phyloP scores from a whole-genome alignment of 1,140 invertebrate genomes.

The Platyscapa corneri region DNA sequence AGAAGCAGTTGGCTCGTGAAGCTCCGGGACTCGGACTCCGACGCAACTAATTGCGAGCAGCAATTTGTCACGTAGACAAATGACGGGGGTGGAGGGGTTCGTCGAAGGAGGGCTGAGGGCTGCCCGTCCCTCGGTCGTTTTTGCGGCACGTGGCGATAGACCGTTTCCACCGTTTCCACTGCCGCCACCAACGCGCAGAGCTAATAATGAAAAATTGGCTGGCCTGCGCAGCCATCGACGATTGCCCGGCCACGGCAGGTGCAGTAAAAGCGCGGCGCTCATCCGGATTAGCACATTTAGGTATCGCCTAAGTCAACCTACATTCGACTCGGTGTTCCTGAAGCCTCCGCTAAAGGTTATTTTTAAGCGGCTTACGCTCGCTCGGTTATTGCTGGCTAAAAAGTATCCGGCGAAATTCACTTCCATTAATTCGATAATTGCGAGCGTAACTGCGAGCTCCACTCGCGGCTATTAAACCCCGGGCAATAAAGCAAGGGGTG shows the following conservation, averaged over 20 bases:
- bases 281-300: no score
- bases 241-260: no score
- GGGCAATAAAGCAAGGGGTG: no score
- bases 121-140: neutral
- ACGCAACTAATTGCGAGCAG: constrained; percentile 68
- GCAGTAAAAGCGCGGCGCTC: no score
- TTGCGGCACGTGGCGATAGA: neutral
- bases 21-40: constrained; percentile 28
- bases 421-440: neutral
- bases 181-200: neutral
- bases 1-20: neutral
- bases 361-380: neutral
- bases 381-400: neutral
- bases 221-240: neutral
- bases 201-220: neutral
- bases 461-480: neutral
- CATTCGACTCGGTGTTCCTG: neutral
- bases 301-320: neutral
- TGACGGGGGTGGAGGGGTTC: constrained; percentile 60
- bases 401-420: neutral
- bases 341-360: neutral
- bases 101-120: constrained; percentile 23
- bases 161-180: neutral
- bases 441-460: neutral
- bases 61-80: constrained; percentile 69